phyloP scores from a whole-genome alignment of 2,797 vertebrate species.

The Siniperca obscura region DNA sequence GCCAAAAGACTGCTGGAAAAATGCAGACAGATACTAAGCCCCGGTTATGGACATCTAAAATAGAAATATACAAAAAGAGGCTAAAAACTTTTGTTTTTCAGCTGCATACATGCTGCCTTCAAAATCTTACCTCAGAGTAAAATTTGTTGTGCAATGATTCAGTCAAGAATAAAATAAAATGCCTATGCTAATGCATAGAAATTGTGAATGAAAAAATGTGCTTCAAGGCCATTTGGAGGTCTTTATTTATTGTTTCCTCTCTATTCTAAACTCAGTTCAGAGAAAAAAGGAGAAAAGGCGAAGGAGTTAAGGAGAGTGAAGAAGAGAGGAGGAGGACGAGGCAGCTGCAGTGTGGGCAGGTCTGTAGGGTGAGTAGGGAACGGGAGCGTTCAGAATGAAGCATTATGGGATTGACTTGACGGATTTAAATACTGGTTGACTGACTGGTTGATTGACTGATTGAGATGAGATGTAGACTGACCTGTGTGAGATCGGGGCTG shows the following conservation, averaged over 20 bases:
- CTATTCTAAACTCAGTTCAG: slow-evolving; percentile 72
- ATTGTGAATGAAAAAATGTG: slow-evolving; percentile 34
- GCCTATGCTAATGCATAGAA: slow-evolving; percentile 47
- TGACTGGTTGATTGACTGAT: slow-evolving; percentile 84
- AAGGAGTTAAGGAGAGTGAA: slow-evolving; percentile 76
- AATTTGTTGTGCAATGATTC: slow-evolving; percentile 67
- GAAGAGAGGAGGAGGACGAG: slow-evolving; percentile 77
- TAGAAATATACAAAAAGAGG: slow-evolving; percentile 45
- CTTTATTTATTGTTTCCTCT: slow-evolving; percentile 74
- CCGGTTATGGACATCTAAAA: slow-evolving; percentile 50
- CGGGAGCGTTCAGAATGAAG: slow-evolving; percentile 83
- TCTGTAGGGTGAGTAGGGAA: slow-evolving; percentile 88
- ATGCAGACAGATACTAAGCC: slow-evolving; percentile 55
- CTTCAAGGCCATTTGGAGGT: slow-evolving; percentile 51
- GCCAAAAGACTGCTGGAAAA: slow-evolving; percentile 46
- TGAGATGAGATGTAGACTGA: slow-evolving; percentile 91
- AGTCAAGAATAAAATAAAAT: slow-evolving; percentile 41
- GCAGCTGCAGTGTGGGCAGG: slow-evolving; percentile 81
- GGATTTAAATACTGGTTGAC: slow-evolving; percentile 77
- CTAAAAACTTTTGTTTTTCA: slow-evolving; percentile 40
- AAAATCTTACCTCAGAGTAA: slow-evolving; percentile 63
- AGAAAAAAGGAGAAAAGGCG: slow-evolving; percentile 64
- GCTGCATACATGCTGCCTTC: slow-evolving; percentile 55
- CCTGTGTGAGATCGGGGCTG: slow-evolving; percentile 98
- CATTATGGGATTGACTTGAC: slow-evolving; percentile 82